Evolutionary conservation across 2,113 vertebrate species (phyloP).

Genomic region (Prunella himalayana): DNA sequence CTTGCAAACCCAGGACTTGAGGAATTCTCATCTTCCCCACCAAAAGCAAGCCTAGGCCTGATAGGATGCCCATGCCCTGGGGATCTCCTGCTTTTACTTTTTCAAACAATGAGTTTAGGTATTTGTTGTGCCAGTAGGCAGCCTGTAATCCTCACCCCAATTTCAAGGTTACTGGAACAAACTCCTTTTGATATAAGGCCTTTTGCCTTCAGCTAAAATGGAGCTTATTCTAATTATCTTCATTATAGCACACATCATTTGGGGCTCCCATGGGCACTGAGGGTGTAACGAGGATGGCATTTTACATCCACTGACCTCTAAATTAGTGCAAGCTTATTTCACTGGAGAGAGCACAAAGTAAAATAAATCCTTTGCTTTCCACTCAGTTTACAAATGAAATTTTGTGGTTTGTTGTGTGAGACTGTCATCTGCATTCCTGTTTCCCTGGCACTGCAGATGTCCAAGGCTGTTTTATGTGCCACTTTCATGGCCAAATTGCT

Average conservation of each 20-base stretch:
- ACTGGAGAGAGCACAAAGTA: neutral
- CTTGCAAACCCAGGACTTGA: neutral
- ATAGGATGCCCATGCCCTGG: fast-evolving
- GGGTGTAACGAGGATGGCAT: neutral
- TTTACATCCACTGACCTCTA: conserved; percentile 6
- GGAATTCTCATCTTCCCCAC: neutral
- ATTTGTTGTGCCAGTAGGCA: neutral
- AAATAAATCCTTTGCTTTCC: neutral
- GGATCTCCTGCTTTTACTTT: neutral
- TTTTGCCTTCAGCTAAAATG: conserved; percentile 53
- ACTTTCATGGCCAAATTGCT: neutral
- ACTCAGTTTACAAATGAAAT: neutral
- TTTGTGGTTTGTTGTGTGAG: neutral
- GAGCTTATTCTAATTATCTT: conserved; percentile 51
- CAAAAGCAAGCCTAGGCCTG: neutral
- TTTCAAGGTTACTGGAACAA: conserved; percentile 56
- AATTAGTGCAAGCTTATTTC: neutral
- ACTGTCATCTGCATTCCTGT: neutral
- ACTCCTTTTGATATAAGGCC: conserved; percentile 42
- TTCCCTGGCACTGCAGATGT: neutral
- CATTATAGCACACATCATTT: conserved; percentile 6
- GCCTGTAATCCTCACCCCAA: conserved; percentile 42
- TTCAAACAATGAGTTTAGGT: neutral
- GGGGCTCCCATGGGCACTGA: conserved; percentile 4
- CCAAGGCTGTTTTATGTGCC: neutral